Percentiles rank a stretch among this genome's conserved stretches.
Conservation (phyloP, 2,113 vertebrate species). For the Cryptotis parvus region DNA sequence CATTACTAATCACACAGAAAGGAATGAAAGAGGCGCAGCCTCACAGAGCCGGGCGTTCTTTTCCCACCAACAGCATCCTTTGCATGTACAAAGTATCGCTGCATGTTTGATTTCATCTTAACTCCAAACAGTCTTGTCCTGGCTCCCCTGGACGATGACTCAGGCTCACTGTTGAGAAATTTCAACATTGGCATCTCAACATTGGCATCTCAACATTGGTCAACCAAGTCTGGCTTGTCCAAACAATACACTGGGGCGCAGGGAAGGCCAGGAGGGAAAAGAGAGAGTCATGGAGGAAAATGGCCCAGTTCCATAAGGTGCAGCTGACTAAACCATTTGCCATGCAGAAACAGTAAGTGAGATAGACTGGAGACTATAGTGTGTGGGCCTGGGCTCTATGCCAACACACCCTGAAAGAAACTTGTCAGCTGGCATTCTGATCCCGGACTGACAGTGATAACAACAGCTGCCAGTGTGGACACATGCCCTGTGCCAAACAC, state of each 20-base stretch:
- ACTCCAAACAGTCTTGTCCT: not conserved
- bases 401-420: not conserved
- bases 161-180: not conserved
- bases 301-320: not conserved
- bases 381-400: not conserved
- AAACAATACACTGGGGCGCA: not conserved
- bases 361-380: not conserved
- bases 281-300: not conserved
- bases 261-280: not conserved
- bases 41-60: not conserved
- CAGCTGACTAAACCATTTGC: not conserved
- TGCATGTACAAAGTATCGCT: not conserved
- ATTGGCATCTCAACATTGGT: not conserved
- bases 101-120: conserved; percentile 18
- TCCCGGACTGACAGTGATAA: not conserved
- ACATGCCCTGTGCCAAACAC: not conserved
- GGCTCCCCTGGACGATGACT: not conserved
- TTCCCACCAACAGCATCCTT: not conserved
- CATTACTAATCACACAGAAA: not conserved
- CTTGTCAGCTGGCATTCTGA: not conserved
- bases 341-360: not conserved
- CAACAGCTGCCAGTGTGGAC: not conserved
- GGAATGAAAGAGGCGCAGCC: not conserved
- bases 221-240: not conserved
- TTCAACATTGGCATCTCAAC: not conserved